Conservation (phyloP, 2,797 vertebrate genomes). For the Hippopotamyrus pictus region DNA sequence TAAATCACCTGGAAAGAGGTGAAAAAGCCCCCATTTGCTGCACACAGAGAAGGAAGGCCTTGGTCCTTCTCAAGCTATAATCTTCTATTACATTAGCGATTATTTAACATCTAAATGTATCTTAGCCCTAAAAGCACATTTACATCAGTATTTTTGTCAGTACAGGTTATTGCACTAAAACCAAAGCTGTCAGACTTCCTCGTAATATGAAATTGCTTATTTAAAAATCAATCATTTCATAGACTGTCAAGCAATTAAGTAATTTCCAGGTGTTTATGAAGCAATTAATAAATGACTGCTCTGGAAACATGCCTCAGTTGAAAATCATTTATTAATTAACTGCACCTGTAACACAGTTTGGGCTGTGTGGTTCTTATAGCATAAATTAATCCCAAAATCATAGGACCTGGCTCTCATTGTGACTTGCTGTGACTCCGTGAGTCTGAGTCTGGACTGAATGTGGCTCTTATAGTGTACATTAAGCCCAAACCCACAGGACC, state of each 20-base stretch:
- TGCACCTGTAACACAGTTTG: neutral
- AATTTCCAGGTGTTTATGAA: neutral
- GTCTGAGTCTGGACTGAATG: neutral
- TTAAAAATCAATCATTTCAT: slow-evolving; percentile 41
- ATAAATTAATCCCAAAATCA: neutral
- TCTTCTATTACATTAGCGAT: slow-evolving; percentile 48
- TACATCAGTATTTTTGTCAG: slow-evolving; percentile 29
- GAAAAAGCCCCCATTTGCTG: slow-evolving; percentile 26
- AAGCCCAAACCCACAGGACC: neutral
- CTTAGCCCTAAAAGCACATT: slow-evolving; percentile 37
- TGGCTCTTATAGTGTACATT: neutral
- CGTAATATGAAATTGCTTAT: slow-evolving; percentile 38
- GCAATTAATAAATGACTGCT: neutral
- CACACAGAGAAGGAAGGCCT: slow-evolving; percentile 27
- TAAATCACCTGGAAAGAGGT: slow-evolving; percentile 31
- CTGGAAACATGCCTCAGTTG: neutral
- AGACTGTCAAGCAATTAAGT: neutral
- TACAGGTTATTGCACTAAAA: slow-evolving; percentile 34
- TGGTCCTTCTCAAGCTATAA: slow-evolving; percentile 37
- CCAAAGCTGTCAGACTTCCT: slow-evolving; percentile 31
- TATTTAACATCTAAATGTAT: slow-evolving; percentile 43
- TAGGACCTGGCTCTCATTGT: neutral
- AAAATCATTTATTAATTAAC: neutral
- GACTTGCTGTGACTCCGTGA: neutral
- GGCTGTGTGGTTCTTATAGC: neutral